Percentiles rank a stretch among this genome's conserved stretches.
Conservation (phyloP, 1,140 invertebrate species). For the Lucilia sericata region DNA sequence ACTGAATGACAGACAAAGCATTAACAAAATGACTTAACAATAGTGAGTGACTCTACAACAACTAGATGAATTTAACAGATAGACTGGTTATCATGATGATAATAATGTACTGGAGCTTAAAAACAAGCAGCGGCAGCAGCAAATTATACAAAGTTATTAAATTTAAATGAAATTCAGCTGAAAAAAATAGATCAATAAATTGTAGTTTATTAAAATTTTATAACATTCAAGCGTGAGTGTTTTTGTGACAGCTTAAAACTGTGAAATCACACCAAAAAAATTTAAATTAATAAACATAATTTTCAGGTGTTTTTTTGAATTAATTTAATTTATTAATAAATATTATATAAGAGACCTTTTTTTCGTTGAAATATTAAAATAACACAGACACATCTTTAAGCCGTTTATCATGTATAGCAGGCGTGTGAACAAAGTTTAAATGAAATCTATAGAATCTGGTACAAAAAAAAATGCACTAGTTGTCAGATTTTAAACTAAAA, state of each 20-base stretch:
- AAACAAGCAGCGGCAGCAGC: background rate
- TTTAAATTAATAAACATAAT: background rate
- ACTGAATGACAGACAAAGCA: background rate
- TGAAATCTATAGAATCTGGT: background rate
- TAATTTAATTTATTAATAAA: background rate
- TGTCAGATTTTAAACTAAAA: slow-evolving; percentile 19
- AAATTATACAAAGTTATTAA: background rate
- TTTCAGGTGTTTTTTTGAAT: slow-evolving; percentile 10
- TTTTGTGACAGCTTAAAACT: background rate
- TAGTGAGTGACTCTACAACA: background rate
- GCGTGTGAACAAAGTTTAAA: slow-evolving; percentile 25
- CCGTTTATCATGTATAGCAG: slow-evolving; percentile 33
- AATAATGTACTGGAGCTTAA: background rate
- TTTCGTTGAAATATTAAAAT: background rate
- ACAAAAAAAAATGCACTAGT: slow-evolving; percentile 8
- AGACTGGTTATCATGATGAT: slow-evolving; percentile 7
- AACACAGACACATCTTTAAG: background rate
- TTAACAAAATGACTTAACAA: too few species aligned
- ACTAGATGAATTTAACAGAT: background rate
- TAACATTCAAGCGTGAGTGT: slow-evolving; percentile 9
- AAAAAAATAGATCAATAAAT: background rate
- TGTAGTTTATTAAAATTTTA: background rate
- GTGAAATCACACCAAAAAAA: background rate
- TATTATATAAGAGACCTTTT: background rate
- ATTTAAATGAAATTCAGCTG: background rate